Evolutionary conservation across 2,113 vertebrate genomes (phyloP).

Genomic region (Gallinago paraguaiae): DNA sequence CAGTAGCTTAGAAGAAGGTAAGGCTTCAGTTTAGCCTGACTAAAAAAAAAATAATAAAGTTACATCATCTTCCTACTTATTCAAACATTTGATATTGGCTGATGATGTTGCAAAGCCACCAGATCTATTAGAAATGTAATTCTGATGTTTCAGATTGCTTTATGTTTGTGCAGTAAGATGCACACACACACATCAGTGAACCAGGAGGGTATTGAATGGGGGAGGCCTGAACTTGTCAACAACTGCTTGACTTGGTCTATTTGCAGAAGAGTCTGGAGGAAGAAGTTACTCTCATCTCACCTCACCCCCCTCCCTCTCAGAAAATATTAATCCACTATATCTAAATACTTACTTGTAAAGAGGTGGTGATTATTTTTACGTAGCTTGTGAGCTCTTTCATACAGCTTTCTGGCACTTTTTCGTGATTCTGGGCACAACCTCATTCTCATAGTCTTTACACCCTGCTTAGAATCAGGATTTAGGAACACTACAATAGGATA

Average conservation of each 20-base stretch:
- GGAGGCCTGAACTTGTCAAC: not conserved
- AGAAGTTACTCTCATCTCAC: not conserved
- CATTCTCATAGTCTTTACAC: slow-evolving; percentile 97
- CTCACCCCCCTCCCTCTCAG: not conserved
- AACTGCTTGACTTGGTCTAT: not conserved
- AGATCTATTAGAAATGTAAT: not conserved
- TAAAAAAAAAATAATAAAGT: not conserved
- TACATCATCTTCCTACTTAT: not conserved
- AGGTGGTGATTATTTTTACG: slow-evolving; percentile 99
- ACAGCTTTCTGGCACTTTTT: slow-evolving; percentile 96
- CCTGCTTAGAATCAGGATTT: slow-evolving; percentile 97
- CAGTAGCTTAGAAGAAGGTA: not conserved
- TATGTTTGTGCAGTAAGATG: not conserved
- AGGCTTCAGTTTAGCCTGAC: not conserved
- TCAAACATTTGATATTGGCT: not conserved
- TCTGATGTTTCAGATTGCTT: not conserved
- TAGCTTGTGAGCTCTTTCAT: slow-evolving; percentile 96
- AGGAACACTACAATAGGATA: slow-evolving; percentile 98
- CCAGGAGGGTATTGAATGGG: not conserved
- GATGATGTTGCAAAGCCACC: not conserved
- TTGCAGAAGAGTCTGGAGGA: not conserved
- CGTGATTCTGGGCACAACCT: slow-evolving; percentile 93
- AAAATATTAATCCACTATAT: not conserved
- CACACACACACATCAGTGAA: not conserved
- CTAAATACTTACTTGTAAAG: slow-evolving; percentile 90